A percentile compares a stretch with the other conserved stretches of the same genome.
phyloP scores from a whole-genome alignment of 2,797 vertebrate species.

The Pitangus sulphuratus region DNA sequence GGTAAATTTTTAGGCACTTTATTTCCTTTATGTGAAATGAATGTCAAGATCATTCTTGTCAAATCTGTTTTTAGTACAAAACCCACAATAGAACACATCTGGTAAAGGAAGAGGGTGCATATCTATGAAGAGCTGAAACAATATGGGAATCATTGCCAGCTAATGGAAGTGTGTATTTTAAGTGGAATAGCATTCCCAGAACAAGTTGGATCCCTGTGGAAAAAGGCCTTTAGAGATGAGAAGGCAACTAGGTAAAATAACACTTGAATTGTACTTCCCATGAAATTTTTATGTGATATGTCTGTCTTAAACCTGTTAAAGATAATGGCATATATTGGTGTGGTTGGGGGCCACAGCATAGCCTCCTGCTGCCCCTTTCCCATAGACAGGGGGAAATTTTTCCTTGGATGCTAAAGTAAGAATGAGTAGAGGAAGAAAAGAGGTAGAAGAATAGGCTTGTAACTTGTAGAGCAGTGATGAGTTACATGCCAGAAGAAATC shows the following conservation, averaged over 20 bases:
- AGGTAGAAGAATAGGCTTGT: background rate
- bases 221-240: conserved; percentile 68
- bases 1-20: background rate
- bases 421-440: background rate
- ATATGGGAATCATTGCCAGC: background rate
- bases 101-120: background rate
- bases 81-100: background rate
- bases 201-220: conserved; percentile 59
- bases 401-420: background rate
- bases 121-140: background rate
- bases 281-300: conserved; percentile 72
- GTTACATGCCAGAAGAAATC: background rate
- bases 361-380: background rate
- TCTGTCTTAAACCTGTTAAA: conserved; percentile 63
- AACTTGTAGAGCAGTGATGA: background rate
- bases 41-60: background rate
- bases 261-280: conserved; percentile 63
- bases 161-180: conserved; percentile 70
- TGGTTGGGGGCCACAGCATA: background rate
- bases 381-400: background rate
- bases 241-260: conserved; percentile 60
- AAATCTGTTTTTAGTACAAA: conserved; percentile 17
- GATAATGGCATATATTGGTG: conserved; percentile 32
- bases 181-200: conserved; percentile 59
- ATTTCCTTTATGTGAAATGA: conserved; percentile 9